Conservation (phyloP, 2,113 vertebrate genomes). For the Herpailurus yagouaroundi region DNA sequence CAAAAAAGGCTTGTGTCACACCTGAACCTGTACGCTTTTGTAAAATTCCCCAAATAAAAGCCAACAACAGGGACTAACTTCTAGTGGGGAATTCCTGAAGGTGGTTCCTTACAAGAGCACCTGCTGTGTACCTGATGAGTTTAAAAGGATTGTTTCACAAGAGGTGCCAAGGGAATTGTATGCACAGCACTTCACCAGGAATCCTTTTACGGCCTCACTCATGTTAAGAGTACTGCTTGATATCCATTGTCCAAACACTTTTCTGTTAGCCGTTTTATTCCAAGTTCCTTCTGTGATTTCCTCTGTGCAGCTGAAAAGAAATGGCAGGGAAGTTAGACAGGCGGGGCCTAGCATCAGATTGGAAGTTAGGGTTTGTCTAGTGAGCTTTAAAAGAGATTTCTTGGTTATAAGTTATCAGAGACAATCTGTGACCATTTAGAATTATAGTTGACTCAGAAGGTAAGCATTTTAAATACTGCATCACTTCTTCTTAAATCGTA, state of each 20-base stretch:
- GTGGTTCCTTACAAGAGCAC: background rate
- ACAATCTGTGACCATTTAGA: background rate
- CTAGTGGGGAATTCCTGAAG: background rate
- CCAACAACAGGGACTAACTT: background rate
- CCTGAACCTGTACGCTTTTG: background rate
- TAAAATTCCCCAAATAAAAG: background rate
- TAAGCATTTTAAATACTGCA: background rate
- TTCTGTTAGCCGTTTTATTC: conserved; percentile 73
- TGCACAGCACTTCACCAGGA: conserved; percentile 87
- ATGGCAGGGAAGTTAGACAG: background rate
- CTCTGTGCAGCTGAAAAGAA: conserved; percentile 85
- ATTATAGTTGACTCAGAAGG: background rate
- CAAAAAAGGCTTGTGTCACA: conserved; percentile 43
- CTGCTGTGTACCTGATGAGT: conserved; percentile 78
- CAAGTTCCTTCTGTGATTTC: conserved; percentile 84
- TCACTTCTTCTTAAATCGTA: background rate
- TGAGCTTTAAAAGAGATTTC: background rate
- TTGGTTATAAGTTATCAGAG: background rate
- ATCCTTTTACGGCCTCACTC: conserved; percentile 20
- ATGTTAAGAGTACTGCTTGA: conserved; percentile 82
- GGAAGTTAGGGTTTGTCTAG: background rate
- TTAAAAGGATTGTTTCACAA: conserved; percentile 84
- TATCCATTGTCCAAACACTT: conserved; percentile 83
- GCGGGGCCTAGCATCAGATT: background rate
- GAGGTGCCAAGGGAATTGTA: conserved; percentile 83